A percentile compares a stretch with the other conserved stretches of the same genome.
Conservation (phyloP, 2,113 vertebrate species). For the Amblyornis subalaris region DNA sequence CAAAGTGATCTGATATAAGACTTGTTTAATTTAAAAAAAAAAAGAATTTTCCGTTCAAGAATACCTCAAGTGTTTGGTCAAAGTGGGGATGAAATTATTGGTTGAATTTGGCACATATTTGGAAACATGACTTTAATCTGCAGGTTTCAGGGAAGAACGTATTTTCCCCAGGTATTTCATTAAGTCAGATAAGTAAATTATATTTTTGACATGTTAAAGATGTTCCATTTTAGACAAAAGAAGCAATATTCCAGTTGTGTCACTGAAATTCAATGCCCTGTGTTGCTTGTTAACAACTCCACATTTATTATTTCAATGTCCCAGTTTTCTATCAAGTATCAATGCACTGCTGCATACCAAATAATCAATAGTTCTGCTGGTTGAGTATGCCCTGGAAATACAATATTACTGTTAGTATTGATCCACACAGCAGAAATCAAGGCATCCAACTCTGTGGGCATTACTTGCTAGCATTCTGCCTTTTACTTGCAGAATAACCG, state of each 20-base stretch:
- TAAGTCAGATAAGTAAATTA: not conserved
- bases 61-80: not conserved
- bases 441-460: not conserved
- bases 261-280: not conserved
- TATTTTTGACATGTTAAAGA: not conserved
- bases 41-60: not conserved
- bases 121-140: not conserved
- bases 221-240: not conserved
- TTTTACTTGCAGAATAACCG: not conserved
- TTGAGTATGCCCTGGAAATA: slow-evolving; percentile 4
- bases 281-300: not conserved
- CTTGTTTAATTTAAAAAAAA: not conserved
- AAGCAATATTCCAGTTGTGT: not conserved
- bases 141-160: not conserved
- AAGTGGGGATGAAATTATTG: not conserved
- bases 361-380: slow-evolving; percentile 39
- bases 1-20: not conserved
- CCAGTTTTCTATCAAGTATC: slow-evolving; percentile 22
- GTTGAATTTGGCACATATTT: not conserved
- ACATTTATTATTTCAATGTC: not conserved
- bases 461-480: not conserved
- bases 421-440: slow-evolving; percentile 25
- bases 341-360: not conserved
- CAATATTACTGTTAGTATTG: not conserved
- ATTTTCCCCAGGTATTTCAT: not conserved